Conservation (phyloP, 1,140 invertebrate genomes). For the Drosophila pseudoananassae region DNA sequence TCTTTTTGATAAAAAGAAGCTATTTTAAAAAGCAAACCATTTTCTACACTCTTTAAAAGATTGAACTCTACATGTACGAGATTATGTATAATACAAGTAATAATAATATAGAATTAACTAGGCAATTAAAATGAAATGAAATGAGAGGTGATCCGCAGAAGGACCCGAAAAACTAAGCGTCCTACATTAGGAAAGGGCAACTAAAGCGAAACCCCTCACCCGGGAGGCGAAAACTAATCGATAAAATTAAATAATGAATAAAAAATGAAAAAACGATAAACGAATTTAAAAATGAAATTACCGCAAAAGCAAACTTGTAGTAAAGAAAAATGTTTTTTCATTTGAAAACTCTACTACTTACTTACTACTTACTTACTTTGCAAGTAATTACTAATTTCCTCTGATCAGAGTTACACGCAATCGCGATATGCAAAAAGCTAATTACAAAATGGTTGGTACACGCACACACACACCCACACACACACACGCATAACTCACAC, state of each 20-base stretch:
- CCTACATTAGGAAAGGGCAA: slow-evolving; percentile 78
- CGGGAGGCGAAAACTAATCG: slow-evolving; percentile 8
- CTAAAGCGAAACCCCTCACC: slow-evolving; percentile 29
- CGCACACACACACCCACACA: slow-evolving; percentile 25
- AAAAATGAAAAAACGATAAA: slow-evolving; percentile 64
- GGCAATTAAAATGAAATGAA: slow-evolving; percentile 72
- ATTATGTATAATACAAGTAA: slow-evolving; percentile 70
- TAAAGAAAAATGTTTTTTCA: slow-evolving; percentile 54
- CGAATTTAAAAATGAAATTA: slow-evolving; percentile 69
- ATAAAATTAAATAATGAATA: background rate
- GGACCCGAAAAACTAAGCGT: slow-evolving; percentile 70
- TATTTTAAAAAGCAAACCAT: slow-evolving; percentile 81
- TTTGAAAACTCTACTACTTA: slow-evolving; percentile 61
- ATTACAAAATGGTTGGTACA: slow-evolving; percentile 71
- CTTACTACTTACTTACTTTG: slow-evolving; percentile 65
- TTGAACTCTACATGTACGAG: slow-evolving; percentile 76
- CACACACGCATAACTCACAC: slow-evolving; percentile 27
- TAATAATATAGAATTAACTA: slow-evolving; percentile 77
- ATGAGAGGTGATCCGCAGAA: slow-evolving; percentile 35
- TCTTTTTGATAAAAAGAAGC: slow-evolving; percentile 83
- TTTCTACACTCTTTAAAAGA: slow-evolving; percentile 84
- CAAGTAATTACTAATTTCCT: slow-evolving; percentile 70
- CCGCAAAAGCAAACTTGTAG: slow-evolving; percentile 38
- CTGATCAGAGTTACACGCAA: slow-evolving; percentile 68
- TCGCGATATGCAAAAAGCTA: slow-evolving; percentile 58